Conservation (phyloP, 1,140 invertebrate species). For the Drosophila littoralis region DNA sequence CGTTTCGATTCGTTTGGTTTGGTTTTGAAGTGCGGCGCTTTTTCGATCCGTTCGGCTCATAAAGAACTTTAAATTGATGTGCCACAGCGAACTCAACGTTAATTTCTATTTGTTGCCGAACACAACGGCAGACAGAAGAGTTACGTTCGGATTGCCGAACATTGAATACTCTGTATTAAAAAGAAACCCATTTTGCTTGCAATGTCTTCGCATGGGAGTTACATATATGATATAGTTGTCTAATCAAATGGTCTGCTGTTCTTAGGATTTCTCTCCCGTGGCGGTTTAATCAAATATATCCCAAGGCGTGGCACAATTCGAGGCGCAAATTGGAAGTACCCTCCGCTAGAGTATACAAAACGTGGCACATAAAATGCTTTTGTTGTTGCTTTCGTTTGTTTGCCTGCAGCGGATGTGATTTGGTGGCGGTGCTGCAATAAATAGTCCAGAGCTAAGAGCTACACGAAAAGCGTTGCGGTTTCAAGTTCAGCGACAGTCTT, state of each 20-base stretch:
- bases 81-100: slow-evolving; percentile 2
- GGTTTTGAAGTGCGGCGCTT: slow-evolving; percentile 60
- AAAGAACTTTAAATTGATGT: slow-evolving; percentile 71
- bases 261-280: no score
- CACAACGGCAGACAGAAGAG: not conserved
- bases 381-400: slow-evolving; percentile 43
- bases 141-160: not conserved
- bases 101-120: slow-evolving; percentile 26
- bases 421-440: slow-evolving; percentile 58
- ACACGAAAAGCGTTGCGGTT: slow-evolving; percentile 38
- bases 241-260: no score
- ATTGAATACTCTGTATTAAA: not conserved
- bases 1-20: slow-evolving; percentile 23
- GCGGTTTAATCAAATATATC: no score
- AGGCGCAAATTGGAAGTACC: not conserved
- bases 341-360: slow-evolving; percentile 4
- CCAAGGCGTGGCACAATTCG: no score
- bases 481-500: slow-evolving; percentile 57
- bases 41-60: slow-evolving; percentile 54
- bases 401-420: slow-evolving; percentile 48
- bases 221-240: no score
- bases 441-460: slow-evolving; percentile 36
- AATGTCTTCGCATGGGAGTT: no score
- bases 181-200: no score
- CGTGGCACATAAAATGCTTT: slow-evolving; percentile 28